These are phyloP conservation scores for Morbakka virulenta DNA, from an alignment of 30 jellyfish, hydroid and myxozoan species.

Conservation along the genomic window DNA sequence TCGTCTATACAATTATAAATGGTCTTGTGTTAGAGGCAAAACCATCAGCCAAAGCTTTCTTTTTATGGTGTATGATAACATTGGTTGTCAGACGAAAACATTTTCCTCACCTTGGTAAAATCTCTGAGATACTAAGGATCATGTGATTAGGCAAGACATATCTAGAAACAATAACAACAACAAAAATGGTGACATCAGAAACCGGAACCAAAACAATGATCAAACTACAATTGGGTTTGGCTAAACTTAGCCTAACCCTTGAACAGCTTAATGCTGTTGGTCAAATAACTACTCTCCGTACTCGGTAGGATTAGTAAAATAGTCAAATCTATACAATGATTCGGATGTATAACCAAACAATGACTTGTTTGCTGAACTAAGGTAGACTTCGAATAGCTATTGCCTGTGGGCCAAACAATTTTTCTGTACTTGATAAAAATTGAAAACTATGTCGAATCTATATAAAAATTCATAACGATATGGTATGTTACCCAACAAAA, in stretches of 20 bases:
- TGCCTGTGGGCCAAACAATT: no score
- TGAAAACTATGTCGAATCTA: not conserved
- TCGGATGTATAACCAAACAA: no score
- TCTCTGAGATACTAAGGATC: conserved; percentile 86
- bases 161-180: conserved; percentile 12
- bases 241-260: not conserved
- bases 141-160: conserved; percentile 93
- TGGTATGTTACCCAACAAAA: no score
- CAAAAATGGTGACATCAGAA: not conserved
- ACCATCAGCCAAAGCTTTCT: no score
- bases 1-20: no score
- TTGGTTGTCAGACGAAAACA: no score
- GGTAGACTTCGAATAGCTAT: no score
- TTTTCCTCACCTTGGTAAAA: conserved; percentile 81
- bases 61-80: no score
- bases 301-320: conserved; percentile 1
- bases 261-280: not conserved
- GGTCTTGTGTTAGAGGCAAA: no score
- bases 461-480: not conserved
- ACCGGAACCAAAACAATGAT: not conserved
- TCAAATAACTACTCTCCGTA: not conserved
- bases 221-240: not conserved
- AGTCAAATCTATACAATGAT: no score
- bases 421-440: no score
- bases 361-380: no score